Base-by-base conservation (phyloP, 2,888 invertebrate genomes). In the Lycaena phlaeas region DNA sequence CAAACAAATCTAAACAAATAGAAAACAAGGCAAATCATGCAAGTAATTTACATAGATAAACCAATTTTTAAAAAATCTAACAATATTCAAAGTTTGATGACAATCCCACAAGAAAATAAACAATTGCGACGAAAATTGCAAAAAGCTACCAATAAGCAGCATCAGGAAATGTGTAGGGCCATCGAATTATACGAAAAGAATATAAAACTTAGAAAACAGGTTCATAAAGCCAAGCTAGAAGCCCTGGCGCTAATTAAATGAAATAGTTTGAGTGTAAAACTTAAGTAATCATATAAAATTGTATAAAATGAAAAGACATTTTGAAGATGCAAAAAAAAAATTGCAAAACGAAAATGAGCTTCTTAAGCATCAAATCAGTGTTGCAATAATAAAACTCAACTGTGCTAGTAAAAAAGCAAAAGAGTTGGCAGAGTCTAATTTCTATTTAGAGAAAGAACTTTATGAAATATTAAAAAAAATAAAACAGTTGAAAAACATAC, bases 111-210 rank as follows among this genome's bases (percentile, higher is more conserved):
- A 17, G 74, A 76, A 42, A 78, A 78, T 40, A 30, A 27, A 9
- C 53, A 27, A 11, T 53, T 81, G 12, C 61, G 50, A 1, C 41
- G 51, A 2, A 53, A 63, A 22, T 51, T 81, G 3, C 44, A 54
- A 0, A 59, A 64, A 40, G 67, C 62, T 0, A 75, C 67, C 0
- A 64, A 69, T n/a, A 75, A 69, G 40, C 75, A 81, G 38, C 81
- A 82, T 17, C 78, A 74, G 46, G 74, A 78, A 42, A 81, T 81
- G 79, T 56, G 63, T 11, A 67, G 81, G 54, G 81, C 79, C 1
- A 78, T 82, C n/a, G 59, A 67, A 34, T 52, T 79, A 1, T 71
- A 68, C 41, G 63, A 71, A 38, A 71, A 66, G 38, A 74, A 81
- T 41, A 31, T 37, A 2, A 36, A 47, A 34, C 46, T 82, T 7